A percentile compares a stretch with the other conserved stretches of the same genome.
These are phyloP conservation scores for Tortricodes alternella DNA, from an alignment of 2,888 invertebrate species.

Conservation along the genomic window DNA sequence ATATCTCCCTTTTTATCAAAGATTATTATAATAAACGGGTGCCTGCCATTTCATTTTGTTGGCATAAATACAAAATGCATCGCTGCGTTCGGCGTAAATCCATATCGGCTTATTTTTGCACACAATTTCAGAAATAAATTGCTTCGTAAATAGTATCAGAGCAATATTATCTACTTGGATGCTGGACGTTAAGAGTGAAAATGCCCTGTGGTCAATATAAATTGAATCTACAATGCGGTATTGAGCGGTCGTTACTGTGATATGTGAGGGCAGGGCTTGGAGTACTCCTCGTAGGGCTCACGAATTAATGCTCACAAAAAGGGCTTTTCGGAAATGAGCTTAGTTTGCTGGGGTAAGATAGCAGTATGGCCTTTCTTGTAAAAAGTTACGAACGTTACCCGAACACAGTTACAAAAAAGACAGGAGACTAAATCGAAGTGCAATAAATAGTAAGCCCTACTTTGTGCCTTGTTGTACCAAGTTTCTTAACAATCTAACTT, in stretches of 20 bases:
- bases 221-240: slow-evolving; percentile 67
- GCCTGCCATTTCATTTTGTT: background rate
- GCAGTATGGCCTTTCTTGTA: no score
- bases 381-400: no score
- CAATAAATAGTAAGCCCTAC: no score
- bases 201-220: slow-evolving; percentile 69
- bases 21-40: background rate
- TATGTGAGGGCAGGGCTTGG: slow-evolving; percentile 53
- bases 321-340: background rate
- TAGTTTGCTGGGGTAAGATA: no score
- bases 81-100: slow-evolving; percentile 11
- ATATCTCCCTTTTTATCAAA: background rate
- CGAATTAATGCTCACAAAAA: slow-evolving; percentile 31
- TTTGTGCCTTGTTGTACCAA: no score
- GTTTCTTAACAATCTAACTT: no score
- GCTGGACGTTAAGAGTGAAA: slow-evolving; percentile 49
- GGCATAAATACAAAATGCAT: slow-evolving; percentile 1
- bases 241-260: slow-evolving; percentile 67
- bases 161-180: slow-evolving; percentile 41
- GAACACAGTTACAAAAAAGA: no score
- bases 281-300: slow-evolving; percentile 39
- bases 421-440: no score
- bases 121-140: slow-evolving; percentile 55
- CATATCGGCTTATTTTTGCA: slow-evolving; percentile 38
- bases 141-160: slow-evolving; percentile 51